phyloP scores from a whole-genome alignment of 2,113 vertebrate species.

The Sinocyclocheilus rhinocerous region DNA sequence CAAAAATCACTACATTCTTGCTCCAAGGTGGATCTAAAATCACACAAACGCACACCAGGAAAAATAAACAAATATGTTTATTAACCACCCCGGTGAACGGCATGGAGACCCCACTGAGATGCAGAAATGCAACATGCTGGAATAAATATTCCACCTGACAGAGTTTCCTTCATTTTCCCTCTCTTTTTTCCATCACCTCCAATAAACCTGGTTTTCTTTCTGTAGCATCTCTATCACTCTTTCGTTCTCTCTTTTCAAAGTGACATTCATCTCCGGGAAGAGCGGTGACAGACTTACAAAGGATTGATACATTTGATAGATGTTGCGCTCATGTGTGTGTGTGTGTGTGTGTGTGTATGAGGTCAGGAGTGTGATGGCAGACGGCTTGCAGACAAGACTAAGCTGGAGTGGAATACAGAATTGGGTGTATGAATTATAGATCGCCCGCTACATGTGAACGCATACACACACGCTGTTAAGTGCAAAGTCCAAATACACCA shows the following conservation, averaged over 20 bases:
- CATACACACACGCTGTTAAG: slow-evolving; percentile 19
- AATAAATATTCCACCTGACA: slow-evolving; percentile 34
- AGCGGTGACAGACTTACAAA: slow-evolving; percentile 11
- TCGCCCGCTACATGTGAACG: slow-evolving; percentile 39
- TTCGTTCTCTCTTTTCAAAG: slow-evolving; percentile 7
- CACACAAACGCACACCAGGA: not conserved
- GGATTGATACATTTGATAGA: slow-evolving; percentile 20
- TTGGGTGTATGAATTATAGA: slow-evolving; percentile 63
- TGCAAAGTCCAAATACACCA: slow-evolving; percentile 7
- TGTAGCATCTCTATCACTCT: slow-evolving; percentile 11
- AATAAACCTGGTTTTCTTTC: not conserved
- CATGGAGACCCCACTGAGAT: slow-evolving; percentile 35
- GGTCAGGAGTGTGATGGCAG: slow-evolving; percentile 54
- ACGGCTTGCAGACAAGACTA: slow-evolving; percentile 57
- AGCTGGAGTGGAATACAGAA: slow-evolving; percentile 62
- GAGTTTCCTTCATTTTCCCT: slow-evolving; percentile 27
- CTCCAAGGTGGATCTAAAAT: not conserved
- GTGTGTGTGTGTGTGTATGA: not conserved
- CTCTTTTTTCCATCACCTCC: not conserved
- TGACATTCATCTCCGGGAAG: slow-evolving; percentile 40
- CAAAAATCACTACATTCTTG: not conserved
- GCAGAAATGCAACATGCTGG: slow-evolving; percentile 13
- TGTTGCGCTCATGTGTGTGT: not conserved
- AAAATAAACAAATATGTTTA: slow-evolving; percentile 38
- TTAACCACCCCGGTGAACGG: slow-evolving; percentile 4